Conservation (phyloP, 2,888 invertebrate genomes). For the Diarsia rubi region DNA sequence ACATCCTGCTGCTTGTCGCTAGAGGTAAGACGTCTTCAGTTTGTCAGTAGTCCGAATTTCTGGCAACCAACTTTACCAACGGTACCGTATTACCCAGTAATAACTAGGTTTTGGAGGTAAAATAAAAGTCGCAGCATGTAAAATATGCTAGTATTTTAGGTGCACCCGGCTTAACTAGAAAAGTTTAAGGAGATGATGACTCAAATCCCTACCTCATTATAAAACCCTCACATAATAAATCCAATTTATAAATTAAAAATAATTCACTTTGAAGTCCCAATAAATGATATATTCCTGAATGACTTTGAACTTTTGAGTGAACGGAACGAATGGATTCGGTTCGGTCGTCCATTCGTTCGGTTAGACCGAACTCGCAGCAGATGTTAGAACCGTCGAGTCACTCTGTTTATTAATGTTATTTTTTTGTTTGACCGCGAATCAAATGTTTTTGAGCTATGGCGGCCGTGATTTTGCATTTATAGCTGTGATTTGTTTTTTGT, state of each 20-base stretch:
- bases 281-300: slow-evolving; percentile 52
- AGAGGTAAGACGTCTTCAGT: no score
- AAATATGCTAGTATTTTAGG: no score
- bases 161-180: no score
- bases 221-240: slow-evolving; percentile 15
- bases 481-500: neutral
- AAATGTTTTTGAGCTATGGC: slow-evolving; percentile 23
- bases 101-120: no score
- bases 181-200: no score
- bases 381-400: slow-evolving; percentile 65
- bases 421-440: slow-evolving; percentile 57
- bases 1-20: no score
- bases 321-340: slow-evolving; percentile 55
- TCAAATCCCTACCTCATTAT: neutral
- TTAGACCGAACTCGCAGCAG: slow-evolving; percentile 47
- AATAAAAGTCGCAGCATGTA: no score
- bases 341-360: no score
- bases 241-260: slow-evolving; percentile 37
- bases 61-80: no score
- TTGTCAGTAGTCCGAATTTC: no score
- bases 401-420: slow-evolving; percentile 56
- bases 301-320: slow-evolving; percentile 62
- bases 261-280: slow-evolving; percentile 47
- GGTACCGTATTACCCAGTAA: no score
- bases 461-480: slow-evolving; percentile 47